phyloP scores from a whole-genome alignment of 1,140 invertebrate genomes.

The Drosophila albomicans region DNA sequence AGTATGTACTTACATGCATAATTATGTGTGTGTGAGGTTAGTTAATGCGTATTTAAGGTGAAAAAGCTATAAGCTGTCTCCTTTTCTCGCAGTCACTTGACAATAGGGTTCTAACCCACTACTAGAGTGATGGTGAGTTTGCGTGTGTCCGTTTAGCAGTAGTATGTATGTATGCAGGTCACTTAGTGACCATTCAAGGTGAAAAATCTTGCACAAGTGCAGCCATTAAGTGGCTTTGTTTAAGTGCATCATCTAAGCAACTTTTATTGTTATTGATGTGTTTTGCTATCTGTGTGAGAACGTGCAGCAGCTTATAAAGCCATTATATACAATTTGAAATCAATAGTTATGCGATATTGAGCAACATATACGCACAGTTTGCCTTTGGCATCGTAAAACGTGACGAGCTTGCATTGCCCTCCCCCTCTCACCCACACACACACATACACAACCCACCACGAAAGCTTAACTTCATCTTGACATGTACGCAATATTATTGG shows the following conservation, averaged over 20 bases:
- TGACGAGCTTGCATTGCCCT: slow-evolving; percentile 19
- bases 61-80: neutral
- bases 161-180: no score
- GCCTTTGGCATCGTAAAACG: slow-evolving; percentile 21
- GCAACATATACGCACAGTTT: neutral
- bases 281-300: neutral
- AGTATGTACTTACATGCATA: no score
- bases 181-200: neutral
- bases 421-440: no score
- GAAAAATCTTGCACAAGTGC: slow-evolving; percentile 17
- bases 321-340: slow-evolving; percentile 46
- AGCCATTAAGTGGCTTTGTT: slow-evolving; percentile 9
- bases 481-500: neutral
- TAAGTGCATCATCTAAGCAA: neutral
- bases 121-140: slow-evolving; percentile 19
- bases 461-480: neutral
- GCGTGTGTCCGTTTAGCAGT: no score
- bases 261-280: slow-evolving; percentile 8
- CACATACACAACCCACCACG: neutral
- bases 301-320: slow-evolving; percentile 33
- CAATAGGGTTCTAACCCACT: neutral
- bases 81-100: no score
- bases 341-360: slow-evolving; percentile 42
- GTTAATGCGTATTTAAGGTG: neutral
- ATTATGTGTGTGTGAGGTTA: no score